A percentile compares a stretch with the other conserved stretches of the same genome.
phyloP scores from a whole-genome alignment of 2,888 invertebrate genomes.

The Thyatira batis region DNA sequence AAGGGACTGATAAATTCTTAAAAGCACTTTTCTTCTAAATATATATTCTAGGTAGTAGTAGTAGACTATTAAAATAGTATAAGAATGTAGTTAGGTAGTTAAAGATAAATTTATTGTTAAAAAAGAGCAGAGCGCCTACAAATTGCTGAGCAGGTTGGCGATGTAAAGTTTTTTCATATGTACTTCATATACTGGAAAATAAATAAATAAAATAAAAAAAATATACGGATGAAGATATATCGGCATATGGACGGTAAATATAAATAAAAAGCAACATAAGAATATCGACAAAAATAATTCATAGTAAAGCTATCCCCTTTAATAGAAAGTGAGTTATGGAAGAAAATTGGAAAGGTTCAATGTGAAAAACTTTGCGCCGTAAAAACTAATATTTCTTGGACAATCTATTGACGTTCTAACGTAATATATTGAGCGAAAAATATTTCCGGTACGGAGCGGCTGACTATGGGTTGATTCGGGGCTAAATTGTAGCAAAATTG shows the following conservation, averaged over 20 bases:
- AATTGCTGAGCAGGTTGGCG: no score
- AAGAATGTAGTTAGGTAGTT: no score
- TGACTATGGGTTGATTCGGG: conserved; percentile 15
- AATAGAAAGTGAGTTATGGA: neutral
- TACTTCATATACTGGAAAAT: no score
- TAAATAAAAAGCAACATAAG: neutral
- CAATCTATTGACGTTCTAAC: conserved; percentile 1
- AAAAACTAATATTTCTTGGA: neutral
- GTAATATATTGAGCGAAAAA: conserved; percentile 14
- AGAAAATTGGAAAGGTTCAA: conserved; percentile 6
- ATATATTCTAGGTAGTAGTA: no score
- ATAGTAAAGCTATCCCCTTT: neutral
- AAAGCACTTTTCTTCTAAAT: no score
- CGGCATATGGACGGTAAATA: neutral
- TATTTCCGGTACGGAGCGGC: conserved; percentile 6
- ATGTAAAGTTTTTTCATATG: no score
- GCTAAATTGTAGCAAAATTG: conserved; percentile 15
- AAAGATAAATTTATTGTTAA: no score
- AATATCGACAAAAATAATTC: neutral
- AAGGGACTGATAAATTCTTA: no score
- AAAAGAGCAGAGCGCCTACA: no score
- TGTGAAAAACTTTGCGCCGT: conserved; percentile 1
- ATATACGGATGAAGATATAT: neutral
- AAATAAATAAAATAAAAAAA: no score
- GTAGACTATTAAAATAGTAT: no score